Conservation (phyloP, 53 echinoderm and acorn worm genomes). For the Zoroaster sp. region DNA sequence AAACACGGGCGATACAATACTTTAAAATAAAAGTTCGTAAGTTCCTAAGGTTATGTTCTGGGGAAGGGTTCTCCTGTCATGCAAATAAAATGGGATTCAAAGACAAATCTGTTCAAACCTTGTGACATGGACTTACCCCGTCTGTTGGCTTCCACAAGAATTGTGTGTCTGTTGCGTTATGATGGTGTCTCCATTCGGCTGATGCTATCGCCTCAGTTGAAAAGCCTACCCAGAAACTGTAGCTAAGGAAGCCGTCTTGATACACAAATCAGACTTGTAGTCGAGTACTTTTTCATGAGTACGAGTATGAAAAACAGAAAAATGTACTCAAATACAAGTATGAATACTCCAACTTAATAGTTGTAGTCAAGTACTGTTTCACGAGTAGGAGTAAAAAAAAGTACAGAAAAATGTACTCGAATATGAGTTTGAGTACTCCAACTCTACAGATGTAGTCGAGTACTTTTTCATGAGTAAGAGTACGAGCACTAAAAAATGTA, state of each 20-base stretch:
- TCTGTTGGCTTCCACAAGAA: conserved; percentile 62
- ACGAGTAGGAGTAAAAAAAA: too few relatives aligned
- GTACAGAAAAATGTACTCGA: too few relatives aligned
- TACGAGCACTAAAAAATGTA: too few relatives aligned
- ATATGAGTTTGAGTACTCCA: too few relatives aligned
- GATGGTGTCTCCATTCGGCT: background rate
- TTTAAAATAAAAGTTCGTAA: background rate
- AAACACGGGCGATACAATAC: background rate
- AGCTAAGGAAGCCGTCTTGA: conserved; percentile 45
- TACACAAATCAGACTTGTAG: background rate
- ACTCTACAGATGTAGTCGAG: too few relatives aligned
- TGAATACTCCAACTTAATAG: background rate
- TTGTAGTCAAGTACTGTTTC: too few relatives aligned
- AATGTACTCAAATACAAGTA: background rate
- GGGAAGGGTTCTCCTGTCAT: background rate
- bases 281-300: too few relatives aligned
- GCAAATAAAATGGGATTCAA: background rate
- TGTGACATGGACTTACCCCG: conserved; percentile 51
- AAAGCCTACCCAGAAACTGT: background rate
- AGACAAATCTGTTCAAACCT: background rate
- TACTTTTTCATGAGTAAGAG: too few relatives aligned
- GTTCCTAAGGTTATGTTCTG: background rate
- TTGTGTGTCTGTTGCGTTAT: background rate
- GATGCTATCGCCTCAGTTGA: background rate
- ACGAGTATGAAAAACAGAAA: background rate